A percentile compares a stretch with the other conserved stretches of the same genome.
These are phyloP conservation scores for Zaprionus inermis DNA, from an alignment of 1,140 invertebrate species.

Conservation along the genomic window DNA sequence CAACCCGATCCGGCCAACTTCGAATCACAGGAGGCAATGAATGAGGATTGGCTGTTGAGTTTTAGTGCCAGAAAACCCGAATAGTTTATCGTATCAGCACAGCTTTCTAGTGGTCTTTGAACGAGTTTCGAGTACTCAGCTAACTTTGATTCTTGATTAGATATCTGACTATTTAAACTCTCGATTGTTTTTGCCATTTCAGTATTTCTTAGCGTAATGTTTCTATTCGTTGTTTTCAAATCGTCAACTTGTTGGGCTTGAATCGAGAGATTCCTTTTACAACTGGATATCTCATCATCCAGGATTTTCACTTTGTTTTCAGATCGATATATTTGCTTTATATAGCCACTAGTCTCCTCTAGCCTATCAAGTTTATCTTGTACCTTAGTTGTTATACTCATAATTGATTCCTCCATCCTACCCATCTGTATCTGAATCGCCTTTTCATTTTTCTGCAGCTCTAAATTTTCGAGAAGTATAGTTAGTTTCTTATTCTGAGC, in stretches of 20 bases:
- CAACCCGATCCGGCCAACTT: conserved; percentile 1
- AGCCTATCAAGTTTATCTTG: too few species aligned
- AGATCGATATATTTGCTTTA: too few species aligned
- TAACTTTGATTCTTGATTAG: not conserved
- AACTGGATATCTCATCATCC: too few species aligned
- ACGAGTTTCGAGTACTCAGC: not conserved
- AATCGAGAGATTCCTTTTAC: too few species aligned
- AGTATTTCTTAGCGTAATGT: not conserved
- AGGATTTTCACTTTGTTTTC: not conserved
- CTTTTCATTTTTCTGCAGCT: not conserved
- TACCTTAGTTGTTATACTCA: too few species aligned
- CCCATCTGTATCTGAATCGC: not conserved
- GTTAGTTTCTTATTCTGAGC: not conserved
- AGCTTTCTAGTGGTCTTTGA: not conserved
- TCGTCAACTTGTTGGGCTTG: not conserved
- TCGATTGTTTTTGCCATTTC: not conserved
- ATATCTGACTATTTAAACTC: not conserved
- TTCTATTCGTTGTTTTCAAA: not conserved
- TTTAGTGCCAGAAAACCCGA: not conserved
- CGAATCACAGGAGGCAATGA: not conserved
- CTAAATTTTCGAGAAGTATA: not conserved
- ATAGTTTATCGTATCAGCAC: not conserved
- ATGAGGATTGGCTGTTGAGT: not conserved
- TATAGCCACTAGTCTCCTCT: too few species aligned
- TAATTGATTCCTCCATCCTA: too few species aligned